These are phyloP conservation scores for Balearica regulorum DNA, from an alignment of 2,797 vertebrate species.

Conservation along the genomic window DNA sequence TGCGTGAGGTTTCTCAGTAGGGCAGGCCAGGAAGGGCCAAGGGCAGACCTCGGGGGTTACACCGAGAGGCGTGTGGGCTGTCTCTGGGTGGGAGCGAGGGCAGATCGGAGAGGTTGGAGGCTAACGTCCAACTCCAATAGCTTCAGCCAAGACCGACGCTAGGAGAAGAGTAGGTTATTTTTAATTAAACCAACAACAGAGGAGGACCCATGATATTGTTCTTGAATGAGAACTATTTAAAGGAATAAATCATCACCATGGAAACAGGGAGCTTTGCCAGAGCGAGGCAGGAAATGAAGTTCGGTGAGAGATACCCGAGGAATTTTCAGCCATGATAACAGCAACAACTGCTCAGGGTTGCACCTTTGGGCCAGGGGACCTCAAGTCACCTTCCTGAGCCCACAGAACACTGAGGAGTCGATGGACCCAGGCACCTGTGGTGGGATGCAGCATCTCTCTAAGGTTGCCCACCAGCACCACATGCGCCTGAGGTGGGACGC, in stretches of 20 bases:
- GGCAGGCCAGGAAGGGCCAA: background rate
- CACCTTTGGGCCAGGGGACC: background rate
- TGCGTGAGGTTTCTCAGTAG: background rate
- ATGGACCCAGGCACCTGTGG: background rate
- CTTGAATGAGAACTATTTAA: slow-evolving; percentile 62
- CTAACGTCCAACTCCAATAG: background rate
- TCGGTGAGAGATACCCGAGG: background rate
- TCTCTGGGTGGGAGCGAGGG: background rate
- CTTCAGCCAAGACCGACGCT: background rate
- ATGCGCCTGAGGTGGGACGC: background rate
- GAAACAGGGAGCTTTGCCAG: slow-evolving; percentile 44
- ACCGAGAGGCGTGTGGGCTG: background rate
- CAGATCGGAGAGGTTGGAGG: background rate
- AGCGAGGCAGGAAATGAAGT: slow-evolving; percentile 34
- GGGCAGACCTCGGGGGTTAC: background rate
- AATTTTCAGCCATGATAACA: slow-evolving; percentile 28
- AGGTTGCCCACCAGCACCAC: background rate
- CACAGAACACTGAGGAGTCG: rapidly evolving
- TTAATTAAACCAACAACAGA: slow-evolving; percentile 55
- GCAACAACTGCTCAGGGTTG: background rate
- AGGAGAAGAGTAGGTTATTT: slow-evolving; percentile 40
- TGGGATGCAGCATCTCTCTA: background rate
- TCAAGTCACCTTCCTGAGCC: background rate
- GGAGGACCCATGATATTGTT: slow-evolving; percentile 45
- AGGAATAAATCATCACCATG: slow-evolving; percentile 54